phyloP scores from a whole-genome alignment of 2,797 vertebrate species.

The Holocentrus rufus region DNA sequence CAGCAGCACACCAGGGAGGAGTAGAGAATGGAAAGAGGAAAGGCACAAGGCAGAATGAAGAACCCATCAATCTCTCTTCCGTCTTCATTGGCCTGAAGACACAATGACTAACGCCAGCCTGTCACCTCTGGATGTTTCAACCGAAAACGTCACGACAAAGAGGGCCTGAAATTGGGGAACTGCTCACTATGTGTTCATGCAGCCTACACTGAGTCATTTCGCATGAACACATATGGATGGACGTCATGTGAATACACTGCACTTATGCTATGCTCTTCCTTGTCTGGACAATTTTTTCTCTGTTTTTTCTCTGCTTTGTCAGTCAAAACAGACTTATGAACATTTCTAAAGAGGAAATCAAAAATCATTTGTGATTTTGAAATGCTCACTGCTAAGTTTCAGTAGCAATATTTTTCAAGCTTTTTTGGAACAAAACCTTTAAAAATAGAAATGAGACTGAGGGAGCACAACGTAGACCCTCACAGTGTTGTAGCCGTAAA shows the following conservation, averaged over 20 bases:
- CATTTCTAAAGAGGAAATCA: too few species aligned
- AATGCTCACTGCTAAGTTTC: not conserved
- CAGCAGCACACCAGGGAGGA: not conserved
- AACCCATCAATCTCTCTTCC: not conserved
- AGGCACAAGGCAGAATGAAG: not conserved
- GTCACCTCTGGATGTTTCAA: not conserved
- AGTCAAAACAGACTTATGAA: too few species aligned
- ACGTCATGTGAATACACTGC: too few species aligned
- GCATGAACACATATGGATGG: not conserved
- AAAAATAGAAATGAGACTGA: conserved; percentile 15
- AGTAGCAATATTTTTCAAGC: not conserved
- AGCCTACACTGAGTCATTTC: not conserved
- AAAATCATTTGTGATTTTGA: not conserved
- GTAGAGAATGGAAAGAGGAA: not conserved
- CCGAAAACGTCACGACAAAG: not conserved
- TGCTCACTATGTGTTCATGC: not conserved
- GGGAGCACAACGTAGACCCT: conserved; percentile 8
- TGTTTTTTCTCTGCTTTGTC: too few species aligned
- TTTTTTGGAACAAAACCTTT: conserved; percentile 13
- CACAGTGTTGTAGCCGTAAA: conserved; percentile 2
- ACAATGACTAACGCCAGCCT: not conserved
- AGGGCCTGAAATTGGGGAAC: not conserved
- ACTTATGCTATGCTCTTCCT: too few species aligned
- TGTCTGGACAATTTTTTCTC: too few species aligned
- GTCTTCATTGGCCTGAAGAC: not conserved